Base-by-base conservation (phyloP, 2,888 invertebrate species). In the Volucella zonaria region DNA sequence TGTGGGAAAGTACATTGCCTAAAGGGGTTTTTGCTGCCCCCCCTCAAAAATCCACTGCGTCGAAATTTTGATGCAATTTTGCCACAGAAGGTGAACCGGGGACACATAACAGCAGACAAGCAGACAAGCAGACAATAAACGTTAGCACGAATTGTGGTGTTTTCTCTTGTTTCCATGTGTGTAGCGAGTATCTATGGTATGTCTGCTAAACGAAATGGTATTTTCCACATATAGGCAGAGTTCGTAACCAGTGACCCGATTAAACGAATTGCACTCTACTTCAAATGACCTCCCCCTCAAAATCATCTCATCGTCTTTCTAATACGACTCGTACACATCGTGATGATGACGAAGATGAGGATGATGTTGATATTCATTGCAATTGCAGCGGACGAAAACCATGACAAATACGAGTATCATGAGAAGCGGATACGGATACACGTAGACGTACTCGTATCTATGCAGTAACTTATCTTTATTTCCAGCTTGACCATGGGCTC, bases 61-160 rank as follows among this genome's bases (percentile, higher is more conserved):
- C 85, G 85, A 85, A 85, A 85, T 81, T 71, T 81, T 68, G 81
- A 81, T 76, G 62, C 81, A 73, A 81, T 62, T 62, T 59, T 85
- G 85, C 76, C 83, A 80, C 18, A 58, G 14, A 15, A 18, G 59
- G 38, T 10, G 10, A 54, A 14, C 31, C 4, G 40, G 56, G 23
- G 31, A 31, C 6, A 31, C 31, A 47, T 49, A 47, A 56, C 68
- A 61, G 68, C 62, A n/a, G n/a, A n/a, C n/a, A n/a, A n/a, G n/a
- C n/a, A n/a, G n/a, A n/a, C n/a, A 68, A 70, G 61, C 56, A 75
- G 75, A 79, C 82, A 75, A 83, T 79, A 66, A 83, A 78, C 58
- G 66, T 82, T 82, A 79, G 79, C 79, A 68, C 67, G 78, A 73
- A 56, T 82, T 77, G 71, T 15, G 52, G 64, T 23, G 49, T 62